These are phyloP conservation scores for Gnathonemus longibarbis DNA, from an alignment of 2,113 vertebrate genomes.

Conservation along the genomic window DNA sequence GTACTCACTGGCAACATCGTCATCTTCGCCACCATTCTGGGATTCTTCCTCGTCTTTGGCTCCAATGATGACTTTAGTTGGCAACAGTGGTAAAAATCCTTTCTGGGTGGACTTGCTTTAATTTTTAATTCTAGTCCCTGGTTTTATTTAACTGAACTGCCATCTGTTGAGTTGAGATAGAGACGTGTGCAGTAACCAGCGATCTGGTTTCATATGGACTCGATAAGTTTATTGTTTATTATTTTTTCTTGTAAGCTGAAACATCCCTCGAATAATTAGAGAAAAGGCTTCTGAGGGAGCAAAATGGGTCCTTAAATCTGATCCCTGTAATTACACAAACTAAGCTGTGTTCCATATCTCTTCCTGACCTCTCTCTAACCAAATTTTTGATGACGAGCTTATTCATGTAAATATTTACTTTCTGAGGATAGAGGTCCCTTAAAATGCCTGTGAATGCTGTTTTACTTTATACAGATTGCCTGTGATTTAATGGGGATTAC, in stretches of 20 bases:
- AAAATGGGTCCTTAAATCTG: background rate
- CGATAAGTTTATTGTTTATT: background rate
- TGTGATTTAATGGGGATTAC: background rate
- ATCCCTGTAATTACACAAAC: background rate
- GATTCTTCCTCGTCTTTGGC: slow-evolving; percentile 77
- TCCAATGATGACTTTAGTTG: slow-evolving; percentile 76
- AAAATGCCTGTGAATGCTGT: background rate
- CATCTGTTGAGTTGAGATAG: background rate
- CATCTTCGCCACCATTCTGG: slow-evolving; percentile 74
- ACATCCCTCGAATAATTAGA: background rate
- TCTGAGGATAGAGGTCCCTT: background rate
- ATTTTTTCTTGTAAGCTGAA: background rate
- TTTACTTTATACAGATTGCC: background rate
- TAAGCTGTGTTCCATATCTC: background rate
- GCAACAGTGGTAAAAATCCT: slow-evolving; percentile 69
- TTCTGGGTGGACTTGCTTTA: background rate
- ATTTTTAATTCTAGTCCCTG: slow-evolving; percentile 2
- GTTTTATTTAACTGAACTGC: slow-evolving; percentile 5
- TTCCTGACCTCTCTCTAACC: background rate
- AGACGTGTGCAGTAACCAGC: background rate
- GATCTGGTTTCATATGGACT: slow-evolving; percentile 3
- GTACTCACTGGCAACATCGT: slow-evolving; percentile 73
- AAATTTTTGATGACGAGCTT: background rate
- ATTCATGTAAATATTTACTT: background rate
- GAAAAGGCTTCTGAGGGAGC: background rate